phyloP scores from a whole-genome alignment of 2,113 vertebrate species.

The Ciconia maguari region DNA sequence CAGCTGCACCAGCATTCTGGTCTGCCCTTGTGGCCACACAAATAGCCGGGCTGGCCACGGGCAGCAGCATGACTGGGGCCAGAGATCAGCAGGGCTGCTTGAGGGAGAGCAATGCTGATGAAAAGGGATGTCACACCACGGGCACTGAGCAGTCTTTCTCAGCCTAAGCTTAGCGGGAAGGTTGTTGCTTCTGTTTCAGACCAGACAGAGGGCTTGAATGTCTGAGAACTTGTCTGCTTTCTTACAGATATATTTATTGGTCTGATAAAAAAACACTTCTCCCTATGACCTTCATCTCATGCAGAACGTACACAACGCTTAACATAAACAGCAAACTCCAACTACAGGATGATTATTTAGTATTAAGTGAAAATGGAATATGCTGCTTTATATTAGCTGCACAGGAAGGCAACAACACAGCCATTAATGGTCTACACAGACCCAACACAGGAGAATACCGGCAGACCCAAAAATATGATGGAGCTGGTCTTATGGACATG shows the following conservation, averaged over 20 bases:
- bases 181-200: background rate
- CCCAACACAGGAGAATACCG: background rate
- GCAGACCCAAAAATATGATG: background rate
- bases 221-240: background rate
- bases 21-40: background rate
- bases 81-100: background rate
- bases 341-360: background rate
- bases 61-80: background rate
- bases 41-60: fast-evolving
- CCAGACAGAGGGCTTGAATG: background rate
- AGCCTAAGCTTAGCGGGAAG: background rate
- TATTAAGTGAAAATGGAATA: background rate
- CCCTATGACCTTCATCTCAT: background rate
- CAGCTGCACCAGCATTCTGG: background rate
- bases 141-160: background rate
- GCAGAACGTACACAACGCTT: background rate
- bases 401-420: background rate
- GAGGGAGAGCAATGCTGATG: background rate
- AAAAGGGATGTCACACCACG: background rate
- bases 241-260: background rate
- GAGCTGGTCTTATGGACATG: background rate
- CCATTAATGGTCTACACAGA: background rate
- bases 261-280: background rate
- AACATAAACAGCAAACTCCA: background rate
- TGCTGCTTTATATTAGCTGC: background rate